Evolutionary conservation across 2,888 invertebrate species (phyloP), one percentile per base, ranked within the genome.

Genomic region (Portevinia maculata): DNA sequence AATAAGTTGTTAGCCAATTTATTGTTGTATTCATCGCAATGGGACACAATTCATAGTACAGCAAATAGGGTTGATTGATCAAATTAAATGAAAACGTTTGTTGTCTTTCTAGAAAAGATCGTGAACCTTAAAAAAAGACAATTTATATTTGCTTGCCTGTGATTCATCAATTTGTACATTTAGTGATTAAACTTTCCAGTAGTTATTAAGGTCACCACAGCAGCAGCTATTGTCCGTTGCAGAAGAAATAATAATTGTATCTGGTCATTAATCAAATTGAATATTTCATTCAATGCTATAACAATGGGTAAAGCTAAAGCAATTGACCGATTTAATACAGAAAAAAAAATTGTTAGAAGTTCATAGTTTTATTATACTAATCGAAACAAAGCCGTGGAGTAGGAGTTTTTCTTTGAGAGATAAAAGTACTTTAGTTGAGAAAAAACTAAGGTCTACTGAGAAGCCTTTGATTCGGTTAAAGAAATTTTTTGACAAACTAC

Each of bases 111-210:
- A 17, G 11, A 44, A 34, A 64, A 65, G 65, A 37, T 53, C 67
- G 53, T 59, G 52, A 53, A 55, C 60, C 34, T 60, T 1, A 5
- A 46, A 4, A 19, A 15, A 34, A 13, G n/a, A 64, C 11, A 28
- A 1, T n/a, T 6, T 7, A 53, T 62, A 60, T n/a, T n/a, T n/a
- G n/a, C n/a, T n/a, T n/a, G n/a, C n/a, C n/a, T n/a, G n/a, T 53
- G 44, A 62, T 55, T 50, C 39, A 75, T 69, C 69, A 44, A 79
- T 74, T 69, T 62, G 34, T 48, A 15, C n/a, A n/a, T 7, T 62
- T 32, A 62, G 55, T 67, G 41, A 39, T 6, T 15, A 24, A 62
- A 62, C 55, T 74, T 74, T 79, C 48, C n/a, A 53, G 44, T 37
- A 53, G 60, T 44, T 53, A 62, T 71, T 62, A 71, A 71, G 71